A percentile compares a stretch with the other conserved stretches of the same genome.
Evolutionary conservation across 2,113 vertebrate genomes (phyloP).

Genomic region (Aviceda subcristata): DNA sequence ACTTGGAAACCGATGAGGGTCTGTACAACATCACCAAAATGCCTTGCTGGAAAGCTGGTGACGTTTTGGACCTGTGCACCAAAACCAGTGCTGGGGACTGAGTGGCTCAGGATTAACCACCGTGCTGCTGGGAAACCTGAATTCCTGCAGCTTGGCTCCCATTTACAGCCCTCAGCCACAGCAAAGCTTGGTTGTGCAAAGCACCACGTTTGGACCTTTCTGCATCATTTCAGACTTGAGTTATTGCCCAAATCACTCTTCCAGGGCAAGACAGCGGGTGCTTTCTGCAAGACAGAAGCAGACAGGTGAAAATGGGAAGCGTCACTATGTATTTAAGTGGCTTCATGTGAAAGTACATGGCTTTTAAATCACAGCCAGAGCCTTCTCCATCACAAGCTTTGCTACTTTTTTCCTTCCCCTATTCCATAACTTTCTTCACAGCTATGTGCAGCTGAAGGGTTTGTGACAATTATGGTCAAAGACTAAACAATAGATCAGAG

Average conservation of each 20-base stretch:
- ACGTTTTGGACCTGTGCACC: background rate
- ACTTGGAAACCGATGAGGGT: background rate
- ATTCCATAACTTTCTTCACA: background rate
- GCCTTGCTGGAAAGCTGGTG: background rate
- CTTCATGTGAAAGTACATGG: background rate
- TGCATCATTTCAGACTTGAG: background rate
- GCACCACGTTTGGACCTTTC: background rate
- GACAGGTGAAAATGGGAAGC: background rate
- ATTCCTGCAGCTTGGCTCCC: background rate
- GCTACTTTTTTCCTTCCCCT: background rate
- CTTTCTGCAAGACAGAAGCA: background rate
- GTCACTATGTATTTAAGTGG: background rate
- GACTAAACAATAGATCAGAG: conserved; percentile 60
- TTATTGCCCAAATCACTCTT: background rate
- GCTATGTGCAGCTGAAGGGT: background rate
- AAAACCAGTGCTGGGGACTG: background rate
- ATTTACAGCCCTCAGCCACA: background rate
- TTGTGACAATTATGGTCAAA: conserved; percentile 76
- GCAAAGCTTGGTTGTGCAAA: background rate
- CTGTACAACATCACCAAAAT: conserved; percentile 14
- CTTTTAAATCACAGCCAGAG: background rate
- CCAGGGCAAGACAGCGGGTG: background rate
- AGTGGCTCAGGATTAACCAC: background rate
- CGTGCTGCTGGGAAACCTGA: background rate
- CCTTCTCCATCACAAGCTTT: background rate